A percentile compares a stretch with the other conserved stretches of the same genome.
Conservation (phyloP, 2,888 invertebrate genomes). For the Lochmaea capreae region DNA sequence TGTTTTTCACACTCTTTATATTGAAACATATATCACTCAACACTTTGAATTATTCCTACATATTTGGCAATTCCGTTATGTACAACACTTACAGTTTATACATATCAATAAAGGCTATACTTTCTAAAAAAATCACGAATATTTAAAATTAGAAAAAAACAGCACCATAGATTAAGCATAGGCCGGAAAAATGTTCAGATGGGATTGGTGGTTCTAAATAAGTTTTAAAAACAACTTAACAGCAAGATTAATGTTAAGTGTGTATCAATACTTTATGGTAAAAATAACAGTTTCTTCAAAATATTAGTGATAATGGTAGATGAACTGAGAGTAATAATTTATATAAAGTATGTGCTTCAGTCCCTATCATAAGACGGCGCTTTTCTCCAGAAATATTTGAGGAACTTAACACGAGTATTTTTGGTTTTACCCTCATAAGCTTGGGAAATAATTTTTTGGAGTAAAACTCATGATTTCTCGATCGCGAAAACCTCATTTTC, state of each 20-base stretch:
- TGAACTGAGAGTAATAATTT: too few species aligned
- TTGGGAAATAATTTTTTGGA: too few species aligned
- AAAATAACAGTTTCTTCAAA: too few species aligned
- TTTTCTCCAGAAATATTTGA: too few species aligned
- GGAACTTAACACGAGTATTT: too few species aligned
- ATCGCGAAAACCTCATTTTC: too few species aligned
- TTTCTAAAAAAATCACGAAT: constrained; percentile 26
- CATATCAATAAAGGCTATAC: constrained; percentile 14
- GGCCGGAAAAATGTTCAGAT: constrained; percentile 21
- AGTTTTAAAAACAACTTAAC: neutral
- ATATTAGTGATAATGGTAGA: too few species aligned
- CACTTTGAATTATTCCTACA: constrained; percentile 25
- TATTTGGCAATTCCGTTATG: constrained; percentile 40
- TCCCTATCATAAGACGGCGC: too few species aligned
- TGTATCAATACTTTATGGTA: too few species aligned
- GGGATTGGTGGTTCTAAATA: neutral
- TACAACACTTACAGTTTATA: constrained; percentile 34
- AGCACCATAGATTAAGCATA: constrained; percentile 37
- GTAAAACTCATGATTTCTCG: too few species aligned
- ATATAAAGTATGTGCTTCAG: too few species aligned
- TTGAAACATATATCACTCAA: constrained; percentile 32
- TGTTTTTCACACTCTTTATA: constrained; percentile 16
- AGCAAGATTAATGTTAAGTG: neutral
- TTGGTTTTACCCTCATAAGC: too few species aligned
- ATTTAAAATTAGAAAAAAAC: constrained; percentile 33